Conservation (phyloP, 2,113 vertebrate genomes). For the Nothocercus nigrocapillus region DNA sequence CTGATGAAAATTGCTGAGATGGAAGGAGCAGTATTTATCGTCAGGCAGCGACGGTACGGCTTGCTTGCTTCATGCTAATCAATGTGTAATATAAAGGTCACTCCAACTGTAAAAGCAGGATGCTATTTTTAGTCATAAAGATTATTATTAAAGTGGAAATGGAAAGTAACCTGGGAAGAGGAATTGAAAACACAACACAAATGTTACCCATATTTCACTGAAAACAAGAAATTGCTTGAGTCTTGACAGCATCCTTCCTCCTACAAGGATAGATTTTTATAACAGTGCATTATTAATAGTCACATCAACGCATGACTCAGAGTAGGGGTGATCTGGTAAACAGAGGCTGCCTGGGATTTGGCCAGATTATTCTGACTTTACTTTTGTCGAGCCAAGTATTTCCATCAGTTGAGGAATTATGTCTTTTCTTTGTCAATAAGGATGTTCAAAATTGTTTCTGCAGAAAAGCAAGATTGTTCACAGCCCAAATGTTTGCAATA, state of each 20-base stretch:
- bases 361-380: background rate
- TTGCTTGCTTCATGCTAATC: background rate
- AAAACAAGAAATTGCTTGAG: background rate
- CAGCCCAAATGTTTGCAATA: fast-evolving
- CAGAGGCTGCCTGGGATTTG: background rate
- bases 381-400: background rate
- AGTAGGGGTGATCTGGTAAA: background rate
- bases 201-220: background rate
- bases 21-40: background rate
- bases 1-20: background rate
- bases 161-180: conserved; percentile 12
- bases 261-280: conserved; percentile 12
- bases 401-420: background rate
- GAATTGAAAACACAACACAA: background rate
- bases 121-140: background rate
- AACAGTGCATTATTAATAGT: background rate
- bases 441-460: background rate
- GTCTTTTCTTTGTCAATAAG: background rate
- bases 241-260: conserved; percentile 10
- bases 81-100: background rate
- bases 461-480: background rate
- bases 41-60: background rate
- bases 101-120: background rate
- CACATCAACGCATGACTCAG: conserved; percentile 1
- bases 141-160: background rate